phyloP scores from a whole-genome alignment of 2,113 vertebrate species.

The Alethe castanea region DNA sequence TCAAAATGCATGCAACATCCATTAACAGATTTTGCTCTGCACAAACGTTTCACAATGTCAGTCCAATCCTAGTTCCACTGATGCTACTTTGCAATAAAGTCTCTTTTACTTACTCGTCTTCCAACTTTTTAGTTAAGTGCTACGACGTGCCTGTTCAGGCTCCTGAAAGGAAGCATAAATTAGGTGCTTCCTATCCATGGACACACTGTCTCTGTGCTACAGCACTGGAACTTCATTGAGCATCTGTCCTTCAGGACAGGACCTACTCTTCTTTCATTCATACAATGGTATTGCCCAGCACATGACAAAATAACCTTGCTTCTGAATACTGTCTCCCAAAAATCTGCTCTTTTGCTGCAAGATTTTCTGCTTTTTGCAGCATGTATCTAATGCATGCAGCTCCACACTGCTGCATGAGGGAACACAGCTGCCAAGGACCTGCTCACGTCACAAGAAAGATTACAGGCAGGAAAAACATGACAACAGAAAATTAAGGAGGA shows the following conservation, averaged over 20 bases:
- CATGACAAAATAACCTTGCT: not conserved
- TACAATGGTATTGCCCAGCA: not conserved
- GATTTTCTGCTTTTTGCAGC: not conserved
- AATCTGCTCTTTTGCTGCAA: not conserved
- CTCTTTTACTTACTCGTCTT: not conserved
- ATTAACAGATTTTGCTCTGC: not conserved
- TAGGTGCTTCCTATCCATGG: not conserved
- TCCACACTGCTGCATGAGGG: not conserved
- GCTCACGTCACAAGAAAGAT: not conserved
- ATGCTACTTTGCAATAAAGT: not conserved
- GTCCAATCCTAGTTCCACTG: not conserved
- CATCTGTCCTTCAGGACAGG: not conserved
- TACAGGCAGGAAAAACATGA: not conserved
- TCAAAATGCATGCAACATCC: not conserved
- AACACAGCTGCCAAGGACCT: not conserved
- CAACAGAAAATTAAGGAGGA: not conserved
- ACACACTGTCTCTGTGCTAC: no score
- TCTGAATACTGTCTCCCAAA: not conserved
- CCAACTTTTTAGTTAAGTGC: not conserved
- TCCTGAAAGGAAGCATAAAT: not conserved
- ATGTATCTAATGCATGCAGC: not conserved
- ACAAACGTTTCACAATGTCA: not conserved
- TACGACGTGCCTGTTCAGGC: not conserved
- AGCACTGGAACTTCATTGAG: not conserved
- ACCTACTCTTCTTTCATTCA: not conserved